These are phyloP conservation scores for Caenorhabditis latens DNA, from an alignment of 1,140 invertebrate genomes.

Conservation along the genomic window DNA sequence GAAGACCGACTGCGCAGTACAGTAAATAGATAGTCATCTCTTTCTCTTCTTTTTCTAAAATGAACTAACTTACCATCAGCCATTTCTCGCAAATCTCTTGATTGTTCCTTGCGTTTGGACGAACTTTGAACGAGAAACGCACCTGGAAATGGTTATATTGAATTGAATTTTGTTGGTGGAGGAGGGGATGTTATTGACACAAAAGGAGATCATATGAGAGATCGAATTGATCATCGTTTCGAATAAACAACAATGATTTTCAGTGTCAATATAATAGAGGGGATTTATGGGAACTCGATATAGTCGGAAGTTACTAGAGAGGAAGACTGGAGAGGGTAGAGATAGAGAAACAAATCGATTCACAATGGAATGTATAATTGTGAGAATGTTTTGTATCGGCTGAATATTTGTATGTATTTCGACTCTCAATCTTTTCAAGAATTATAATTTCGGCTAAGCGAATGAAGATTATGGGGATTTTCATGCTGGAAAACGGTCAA, in stretches of 20 bases:
- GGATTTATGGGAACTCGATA: neutral
- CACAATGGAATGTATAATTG: no score
- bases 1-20: neutral
- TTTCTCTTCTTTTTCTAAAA: neutral
- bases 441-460: no score
- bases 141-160: no score
- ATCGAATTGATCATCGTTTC: slow-evolving; percentile 9
- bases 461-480: no score
- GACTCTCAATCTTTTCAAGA: no score
- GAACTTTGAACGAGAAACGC: slow-evolving; percentile 65
- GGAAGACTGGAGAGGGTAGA: neutral
- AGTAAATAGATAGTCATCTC: slow-evolving; percentile 1
- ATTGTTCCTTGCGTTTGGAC: slow-evolving; percentile 33
- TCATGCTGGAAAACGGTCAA: no score
- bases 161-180: no score
- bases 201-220: slow-evolving; percentile 68
- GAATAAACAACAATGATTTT: slow-evolving; percentile 43
- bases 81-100: slow-evolving; percentile 52
- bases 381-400: no score
- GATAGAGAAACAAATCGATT: neutral
- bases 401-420: no score
- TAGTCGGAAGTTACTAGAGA: neutral
- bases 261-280: neutral
- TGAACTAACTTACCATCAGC: slow-evolving; percentile 1
- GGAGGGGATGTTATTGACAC: slow-evolving; percentile 67